Evolutionary conservation across 2,113 vertebrate genomes (phyloP).

Genomic region (Syngnathus floridae): DNA sequence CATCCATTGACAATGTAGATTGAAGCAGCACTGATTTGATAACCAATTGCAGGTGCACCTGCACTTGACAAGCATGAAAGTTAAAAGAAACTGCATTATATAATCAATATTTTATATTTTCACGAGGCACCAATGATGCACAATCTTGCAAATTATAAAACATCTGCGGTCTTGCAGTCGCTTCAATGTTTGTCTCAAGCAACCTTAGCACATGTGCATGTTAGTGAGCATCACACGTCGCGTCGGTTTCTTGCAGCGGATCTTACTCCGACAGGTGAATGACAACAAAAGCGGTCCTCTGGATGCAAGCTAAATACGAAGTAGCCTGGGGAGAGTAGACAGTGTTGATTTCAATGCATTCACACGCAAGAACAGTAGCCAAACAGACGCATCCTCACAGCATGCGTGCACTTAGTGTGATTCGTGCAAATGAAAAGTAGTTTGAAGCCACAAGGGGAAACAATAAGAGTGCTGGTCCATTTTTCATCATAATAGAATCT

Average conservation of each 20-base stretch:
- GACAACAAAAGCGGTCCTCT: background rate
- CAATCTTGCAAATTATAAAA: background rate
- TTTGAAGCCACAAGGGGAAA: background rate
- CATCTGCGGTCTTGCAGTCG: background rate
- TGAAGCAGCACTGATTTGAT: constrained; percentile 1
- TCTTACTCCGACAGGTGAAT: constrained; percentile 2
- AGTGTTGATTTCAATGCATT: constrained; percentile 31
- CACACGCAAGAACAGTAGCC: constrained; percentile 9
- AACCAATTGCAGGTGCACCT: constrained; percentile 9
- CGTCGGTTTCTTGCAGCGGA: background rate
- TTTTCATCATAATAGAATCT: constrained; percentile 22
- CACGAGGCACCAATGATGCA: background rate
- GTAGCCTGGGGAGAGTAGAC: background rate
- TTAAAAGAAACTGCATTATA: background rate
- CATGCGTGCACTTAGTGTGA: constrained; percentile 32
- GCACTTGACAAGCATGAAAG: background rate
- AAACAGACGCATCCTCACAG: constrained; percentile 35
- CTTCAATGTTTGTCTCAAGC: constrained; percentile 8
- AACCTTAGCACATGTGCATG: constrained; percentile 2
- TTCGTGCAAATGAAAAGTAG: constrained; percentile 2
- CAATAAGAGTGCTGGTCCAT: constrained; percentile 28
- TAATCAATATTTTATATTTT: constrained; percentile 6
- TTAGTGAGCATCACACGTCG: background rate
- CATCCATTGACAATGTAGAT: background rate
- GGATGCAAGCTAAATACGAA: constrained; percentile 27